A percentile compares a stretch with the other conserved stretches of the same genome.
Evolutionary conservation across 2,113 vertebrate genomes (phyloP).

Genomic region (Thomomys bottae): DNA sequence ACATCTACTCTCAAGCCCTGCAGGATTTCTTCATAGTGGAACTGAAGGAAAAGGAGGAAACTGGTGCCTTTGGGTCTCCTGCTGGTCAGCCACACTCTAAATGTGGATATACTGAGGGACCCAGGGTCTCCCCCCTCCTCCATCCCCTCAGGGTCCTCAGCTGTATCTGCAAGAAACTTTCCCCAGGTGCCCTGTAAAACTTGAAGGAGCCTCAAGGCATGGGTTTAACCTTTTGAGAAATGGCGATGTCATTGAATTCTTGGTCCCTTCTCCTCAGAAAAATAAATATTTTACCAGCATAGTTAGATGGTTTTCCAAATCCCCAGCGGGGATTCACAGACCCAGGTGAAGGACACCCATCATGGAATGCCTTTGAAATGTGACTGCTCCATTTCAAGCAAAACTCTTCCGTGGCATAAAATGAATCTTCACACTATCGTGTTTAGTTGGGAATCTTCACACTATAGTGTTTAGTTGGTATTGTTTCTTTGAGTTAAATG

Average conservation of each 20-base stretch:
- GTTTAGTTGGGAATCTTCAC: no score
- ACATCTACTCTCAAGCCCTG: background rate
- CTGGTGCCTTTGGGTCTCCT: background rate
- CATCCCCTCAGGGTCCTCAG: background rate
- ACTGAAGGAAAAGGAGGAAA: background rate
- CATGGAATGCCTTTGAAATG: constrained; percentile 1
- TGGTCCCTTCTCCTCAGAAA: background rate
- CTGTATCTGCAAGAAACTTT: background rate
- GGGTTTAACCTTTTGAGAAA: background rate
- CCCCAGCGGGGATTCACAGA: background rate
- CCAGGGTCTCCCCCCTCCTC: background rate
- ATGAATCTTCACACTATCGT: background rate
- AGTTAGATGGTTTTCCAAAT: background rate
- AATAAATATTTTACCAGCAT: background rate
- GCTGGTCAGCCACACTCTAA: background rate
- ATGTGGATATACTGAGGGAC: background rate
- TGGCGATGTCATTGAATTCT: constrained; percentile 9
- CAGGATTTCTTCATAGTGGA: background rate
- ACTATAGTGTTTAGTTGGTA: background rate
- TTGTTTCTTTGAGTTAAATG: background rate
- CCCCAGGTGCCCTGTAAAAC: background rate
- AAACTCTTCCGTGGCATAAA: background rate
- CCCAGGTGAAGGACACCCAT: background rate
- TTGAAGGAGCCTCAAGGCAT: background rate
- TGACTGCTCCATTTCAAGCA: constrained; percentile 1